Percentiles rank a stretch among this genome's conserved stretches.
phyloP scores from a whole-genome alignment of 2,113 vertebrate genomes.

The Fregetta grallaria region DNA sequence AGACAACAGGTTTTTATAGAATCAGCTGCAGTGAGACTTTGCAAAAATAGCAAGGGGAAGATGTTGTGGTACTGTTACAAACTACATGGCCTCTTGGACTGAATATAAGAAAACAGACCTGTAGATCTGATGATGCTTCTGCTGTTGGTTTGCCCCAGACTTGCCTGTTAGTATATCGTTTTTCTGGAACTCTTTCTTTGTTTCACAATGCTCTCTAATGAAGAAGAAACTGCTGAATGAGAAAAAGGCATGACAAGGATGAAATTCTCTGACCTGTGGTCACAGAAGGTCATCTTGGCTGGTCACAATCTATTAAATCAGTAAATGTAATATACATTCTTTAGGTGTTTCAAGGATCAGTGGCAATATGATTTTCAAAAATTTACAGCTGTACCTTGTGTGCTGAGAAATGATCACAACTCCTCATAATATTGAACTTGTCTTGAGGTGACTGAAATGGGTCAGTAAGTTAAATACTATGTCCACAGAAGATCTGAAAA shows the following conservation, averaged over 20 bases:
- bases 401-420: not conserved
- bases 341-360: conserved; percentile 44
- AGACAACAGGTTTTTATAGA: not conserved
- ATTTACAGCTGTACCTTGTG: not conserved
- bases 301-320: conserved; percentile 34
- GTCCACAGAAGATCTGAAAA: not conserved
- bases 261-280: conserved; percentile 20
- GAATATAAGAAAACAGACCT: not conserved
- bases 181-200: not conserved
- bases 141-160: not conserved
- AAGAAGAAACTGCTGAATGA: conserved; percentile 25
- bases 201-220: not conserved
- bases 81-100: not conserved
- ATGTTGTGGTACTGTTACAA: not conserved
- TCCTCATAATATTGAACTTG: conserved; percentile 16
- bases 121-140: not conserved
- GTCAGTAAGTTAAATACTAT: conserved; percentile 4
- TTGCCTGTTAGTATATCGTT: not conserved
- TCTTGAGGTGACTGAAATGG: conserved; percentile 5
- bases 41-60: not conserved
- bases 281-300: not conserved
- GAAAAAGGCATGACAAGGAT: not conserved
- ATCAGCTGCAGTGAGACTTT: not conserved
- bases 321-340: not conserved
- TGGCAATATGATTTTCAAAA: conserved; percentile 21